These are phyloP conservation scores for Halichoerus grypus DNA, from an alignment of 2,113 vertebrate genomes.

Conservation along the genomic window DNA sequence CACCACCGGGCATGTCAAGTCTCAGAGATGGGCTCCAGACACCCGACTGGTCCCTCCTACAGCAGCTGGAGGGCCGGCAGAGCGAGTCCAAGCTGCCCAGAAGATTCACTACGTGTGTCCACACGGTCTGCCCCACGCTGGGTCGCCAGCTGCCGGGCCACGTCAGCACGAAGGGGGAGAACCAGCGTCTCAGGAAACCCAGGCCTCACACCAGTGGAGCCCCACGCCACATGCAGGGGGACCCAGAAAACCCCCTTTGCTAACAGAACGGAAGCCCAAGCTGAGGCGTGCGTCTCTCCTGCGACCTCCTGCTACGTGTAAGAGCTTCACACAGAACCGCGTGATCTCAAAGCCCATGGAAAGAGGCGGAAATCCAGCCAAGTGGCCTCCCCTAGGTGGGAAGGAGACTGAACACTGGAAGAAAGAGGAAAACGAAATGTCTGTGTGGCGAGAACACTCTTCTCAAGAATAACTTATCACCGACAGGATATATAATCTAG, in stretches of 20 bases:
- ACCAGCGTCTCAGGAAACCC: background rate
- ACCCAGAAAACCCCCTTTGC: background rate
- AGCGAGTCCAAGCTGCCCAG: too few species aligned
- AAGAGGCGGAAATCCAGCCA: background rate
- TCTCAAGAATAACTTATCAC: background rate
- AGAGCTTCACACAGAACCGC: background rate
- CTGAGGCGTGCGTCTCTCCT: background rate
- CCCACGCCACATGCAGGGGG: rapidly evolving
- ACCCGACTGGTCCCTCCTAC: background rate
- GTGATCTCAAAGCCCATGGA: background rate
- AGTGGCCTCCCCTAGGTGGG: background rate
- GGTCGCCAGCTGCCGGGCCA: background rate
- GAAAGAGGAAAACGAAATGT: background rate
- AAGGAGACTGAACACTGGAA: background rate
- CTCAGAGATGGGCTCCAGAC: background rate
- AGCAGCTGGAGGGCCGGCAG: background rate
- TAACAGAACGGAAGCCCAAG: background rate
- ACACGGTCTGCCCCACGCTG: rapidly evolving
- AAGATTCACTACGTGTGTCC: rapidly evolving
- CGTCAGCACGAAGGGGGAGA: too few species aligned
- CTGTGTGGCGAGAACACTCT: background rate
- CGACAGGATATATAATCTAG: too few species aligned
- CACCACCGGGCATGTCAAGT: background rate
- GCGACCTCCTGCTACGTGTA: background rate
- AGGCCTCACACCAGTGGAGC: background rate